Percentiles rank a stretch among this genome's conserved stretches.
Conservation (phyloP, 2,888 invertebrate genomes). For the Chelonus formosanus region DNA sequence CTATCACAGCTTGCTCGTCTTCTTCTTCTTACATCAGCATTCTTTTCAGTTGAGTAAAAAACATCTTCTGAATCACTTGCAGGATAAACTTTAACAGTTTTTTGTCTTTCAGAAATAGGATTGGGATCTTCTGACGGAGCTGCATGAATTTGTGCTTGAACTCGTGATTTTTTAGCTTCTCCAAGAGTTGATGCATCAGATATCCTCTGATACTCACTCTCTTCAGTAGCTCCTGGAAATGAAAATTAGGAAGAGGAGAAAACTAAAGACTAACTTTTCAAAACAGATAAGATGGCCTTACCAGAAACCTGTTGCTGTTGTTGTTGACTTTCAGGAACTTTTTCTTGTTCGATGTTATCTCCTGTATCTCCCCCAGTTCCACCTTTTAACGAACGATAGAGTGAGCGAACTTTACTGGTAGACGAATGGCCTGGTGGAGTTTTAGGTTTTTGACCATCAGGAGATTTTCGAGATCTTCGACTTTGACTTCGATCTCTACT, state of each 20-base stretch:
- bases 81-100: slow-evolving; percentile 66
- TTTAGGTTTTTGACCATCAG: slow-evolving; percentile 58
- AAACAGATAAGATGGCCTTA: slow-evolving; percentile 35
- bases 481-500: slow-evolving; percentile 56
- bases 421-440: slow-evolving; percentile 53
- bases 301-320: slow-evolving; percentile 47
- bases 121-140: slow-evolving; percentile 57
- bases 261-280: too few relatives aligned
- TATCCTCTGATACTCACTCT: slow-evolving; percentile 69
- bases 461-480: slow-evolving; percentile 60
- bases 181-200: slow-evolving; percentile 67
- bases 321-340: slow-evolving; percentile 60
- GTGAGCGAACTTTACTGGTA: slow-evolving; percentile 56
- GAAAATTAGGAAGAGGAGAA: too few relatives aligned
- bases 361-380: slow-evolving; percentile 44
- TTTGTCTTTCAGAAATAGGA: slow-evolving; percentile 41
- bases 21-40: slow-evolving; percentile 44
- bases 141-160: slow-evolving; percentile 67
- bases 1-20: slow-evolving; percentile 69
- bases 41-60: slow-evolving; percentile 61
- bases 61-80: slow-evolving; percentile 70
- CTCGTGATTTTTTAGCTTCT: slow-evolving; percentile 63
- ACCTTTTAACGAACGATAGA: slow-evolving; percentile 59
- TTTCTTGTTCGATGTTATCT: slow-evolving; percentile 49
- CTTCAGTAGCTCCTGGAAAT: slow-evolving; percentile 50